Evolutionary conservation across 2,113 vertebrate species (phyloP), one percentile per base, ranked within the genome.

Genomic region (Anguilla rostrata): DNA sequence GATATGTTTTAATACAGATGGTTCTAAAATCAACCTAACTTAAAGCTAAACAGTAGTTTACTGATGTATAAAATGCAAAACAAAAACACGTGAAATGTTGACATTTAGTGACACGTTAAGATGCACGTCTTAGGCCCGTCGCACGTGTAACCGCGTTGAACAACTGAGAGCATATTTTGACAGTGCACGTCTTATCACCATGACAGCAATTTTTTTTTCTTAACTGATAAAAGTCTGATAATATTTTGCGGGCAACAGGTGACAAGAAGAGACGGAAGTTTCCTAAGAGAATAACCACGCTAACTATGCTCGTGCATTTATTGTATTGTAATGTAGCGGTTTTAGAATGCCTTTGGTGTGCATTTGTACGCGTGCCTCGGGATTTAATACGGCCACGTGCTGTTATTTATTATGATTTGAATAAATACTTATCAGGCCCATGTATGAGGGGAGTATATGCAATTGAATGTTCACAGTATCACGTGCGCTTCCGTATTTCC

Each of bases 171-270:
- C 71, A 75, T 34, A 29, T 34, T 29, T 75, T 5, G 2, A 11
- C 12, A n/a, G 0, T 75, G n/a, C n/a, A n/a, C 1, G n/a, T 75
- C n/a, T 3, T n/a, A 34, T n/a, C 71, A 9, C 71, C 8, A 12
- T 75, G 11, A 75, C n/a, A n/a, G n/a, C n/a, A 5, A 26, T 75
- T 7, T 75, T 34, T 71, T 15, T 20, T 80, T 66, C 49, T 14
- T 53, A 12, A 39, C n/a, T 78, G 75, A 78, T 29, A 78, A 78
- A 29, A 78, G 2, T 18, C 78, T 40, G 78, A 80, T 40, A 18
- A 71, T 29, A 71, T 84, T 84, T 71, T 75, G 66, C 60, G 22
- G 57, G 83, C 60, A 84, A 84, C 83, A 71, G 83, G 83, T 84
- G 83, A 34, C 20, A 40, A 66, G 20, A 71, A 1, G 20, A 41